Percentiles rank a stretch among this genome's conserved stretches.
phyloP scores from a whole-genome alignment of 1,140 invertebrate genomes.

The Bombus waltoni region DNA sequence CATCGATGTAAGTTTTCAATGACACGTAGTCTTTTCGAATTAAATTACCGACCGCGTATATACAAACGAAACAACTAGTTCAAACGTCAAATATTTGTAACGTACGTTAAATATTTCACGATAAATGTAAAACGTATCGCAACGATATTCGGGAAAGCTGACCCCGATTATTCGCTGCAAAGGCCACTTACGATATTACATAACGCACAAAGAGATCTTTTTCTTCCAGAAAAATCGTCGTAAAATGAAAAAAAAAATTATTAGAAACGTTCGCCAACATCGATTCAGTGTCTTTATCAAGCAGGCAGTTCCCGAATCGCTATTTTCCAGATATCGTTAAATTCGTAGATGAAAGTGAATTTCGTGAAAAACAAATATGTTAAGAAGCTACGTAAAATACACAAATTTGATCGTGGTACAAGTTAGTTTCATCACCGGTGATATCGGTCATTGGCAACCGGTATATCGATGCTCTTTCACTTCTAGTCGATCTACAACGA shows the following conservation, averaged over 20 bases:
- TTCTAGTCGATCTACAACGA: not conserved
- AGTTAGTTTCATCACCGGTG: not conserved
- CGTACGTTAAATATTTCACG: not conserved
- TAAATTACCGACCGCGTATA: not conserved
- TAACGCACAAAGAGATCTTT: not conserved
- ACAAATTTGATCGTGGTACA: not conserved
- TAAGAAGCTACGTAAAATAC: not conserved
- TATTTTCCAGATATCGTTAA: not conserved
- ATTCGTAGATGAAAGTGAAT: not conserved
- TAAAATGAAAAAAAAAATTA: not conserved
- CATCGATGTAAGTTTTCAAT: not conserved
- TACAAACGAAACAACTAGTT: not conserved
- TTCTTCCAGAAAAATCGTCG: not conserved
- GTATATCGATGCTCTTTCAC: not conserved
- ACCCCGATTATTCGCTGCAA: not conserved
- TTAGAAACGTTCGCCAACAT: not conserved
- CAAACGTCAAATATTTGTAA: not conserved
- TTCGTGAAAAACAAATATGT: not conserved
- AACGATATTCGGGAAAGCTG: slow-evolving; percentile 8
- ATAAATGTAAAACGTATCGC: not conserved
- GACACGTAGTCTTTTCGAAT: not conserved
- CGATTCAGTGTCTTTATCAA: not conserved
- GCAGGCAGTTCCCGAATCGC: not conserved
- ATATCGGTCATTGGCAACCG: not conserved
- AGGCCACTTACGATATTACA: not conserved